phyloP scores from a whole-genome alignment of 1,140 invertebrate species.

The Acromyrmex charruanus region DNA sequence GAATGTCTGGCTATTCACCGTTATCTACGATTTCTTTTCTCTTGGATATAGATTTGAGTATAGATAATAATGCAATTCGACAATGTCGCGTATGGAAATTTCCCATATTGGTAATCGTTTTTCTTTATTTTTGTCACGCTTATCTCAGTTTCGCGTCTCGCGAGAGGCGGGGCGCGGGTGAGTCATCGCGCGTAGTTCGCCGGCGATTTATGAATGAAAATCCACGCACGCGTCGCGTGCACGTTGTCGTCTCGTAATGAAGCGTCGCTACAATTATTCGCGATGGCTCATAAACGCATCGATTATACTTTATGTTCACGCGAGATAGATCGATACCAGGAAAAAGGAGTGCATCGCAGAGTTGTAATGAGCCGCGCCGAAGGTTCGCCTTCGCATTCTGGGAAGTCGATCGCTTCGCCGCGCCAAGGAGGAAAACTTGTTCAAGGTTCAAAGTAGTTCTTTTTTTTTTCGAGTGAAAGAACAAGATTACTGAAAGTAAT shows the following conservation, averaged over 20 bases:
- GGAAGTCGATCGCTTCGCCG: constrained; percentile 23
- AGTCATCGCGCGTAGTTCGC: constrained; percentile 73
- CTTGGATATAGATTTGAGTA: background rate
- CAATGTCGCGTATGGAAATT: background rate
- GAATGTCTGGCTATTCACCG: background rate
- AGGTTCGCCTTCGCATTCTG: constrained; percentile 49
- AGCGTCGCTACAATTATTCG: constrained; percentile 68
- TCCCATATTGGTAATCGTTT: constrained; percentile 1
- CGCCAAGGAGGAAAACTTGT: constrained; percentile 53
- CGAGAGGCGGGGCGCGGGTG: constrained; percentile 52
- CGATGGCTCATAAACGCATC: constrained; percentile 69
- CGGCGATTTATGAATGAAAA: constrained; percentile 85
- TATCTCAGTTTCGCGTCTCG: constrained; percentile 78
- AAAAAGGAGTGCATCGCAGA: constrained; percentile 37
- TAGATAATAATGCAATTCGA: constrained; percentile 55
- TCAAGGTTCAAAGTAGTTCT: constrained; percentile 32
- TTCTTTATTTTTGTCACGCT: constrained; percentile 75
- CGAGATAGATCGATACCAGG: constrained; percentile 57
- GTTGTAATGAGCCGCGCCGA: background rate
- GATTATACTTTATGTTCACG: constrained; percentile 53
- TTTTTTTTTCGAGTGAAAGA: background rate
- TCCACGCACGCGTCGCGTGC: constrained; percentile 75
- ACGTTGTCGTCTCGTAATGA: constrained; percentile 47
- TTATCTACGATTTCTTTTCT: constrained; percentile 6
- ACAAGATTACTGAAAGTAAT: background rate